Evolutionary conservation across 2,888 invertebrate species (phyloP), one percentile per base, ranked within the genome.

Genomic region (Leptopilina myrica): DNA sequence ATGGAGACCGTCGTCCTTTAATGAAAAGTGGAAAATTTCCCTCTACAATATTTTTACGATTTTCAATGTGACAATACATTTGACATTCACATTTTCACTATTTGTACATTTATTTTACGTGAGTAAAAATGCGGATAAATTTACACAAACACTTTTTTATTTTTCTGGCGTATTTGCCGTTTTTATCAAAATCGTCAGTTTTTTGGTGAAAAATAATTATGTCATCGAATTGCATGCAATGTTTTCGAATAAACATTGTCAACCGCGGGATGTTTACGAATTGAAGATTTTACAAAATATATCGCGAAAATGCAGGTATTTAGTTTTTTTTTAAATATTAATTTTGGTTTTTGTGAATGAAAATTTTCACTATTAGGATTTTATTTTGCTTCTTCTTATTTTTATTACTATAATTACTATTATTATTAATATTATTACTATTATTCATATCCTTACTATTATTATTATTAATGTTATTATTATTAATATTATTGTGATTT

Each of bases 261-360:
- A 15, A 66, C 43, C 46, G 0, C n/a, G 43, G 40, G 66, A 66
- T 43, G 1, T 8, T 33, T n/a, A 66, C 1, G 66, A 66, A 15
- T n/a, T 40, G 9, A 7, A 46, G 46, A 66, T 66, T 46, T 14
- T 66, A n/a, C 7, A n/a, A 15, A 15, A 66, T 4, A 15, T 43
- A 43, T 43, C 66, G 9, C 43, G 40, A 15, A 66, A 12, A 2
- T 12, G 15, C 43, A 66, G 66, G 66, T 66, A 66, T 15, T 7
- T 49, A 12, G 12, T 49, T 49, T 9, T 46, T 9, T 46, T 46
- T 7, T 6, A 12, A 12, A 12, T 2, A 12, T 78, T 83, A 79
- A 79, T 69, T 78, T 11, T 1, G 1, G 5, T 2, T 33, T 33
- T 33, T 2, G 3, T 33, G 5, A 33, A 4, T 2, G 5, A 33